Base-by-base conservation (phyloP, 2,797 vertebrate species). In the Gymnopithys bicolor region DNA sequence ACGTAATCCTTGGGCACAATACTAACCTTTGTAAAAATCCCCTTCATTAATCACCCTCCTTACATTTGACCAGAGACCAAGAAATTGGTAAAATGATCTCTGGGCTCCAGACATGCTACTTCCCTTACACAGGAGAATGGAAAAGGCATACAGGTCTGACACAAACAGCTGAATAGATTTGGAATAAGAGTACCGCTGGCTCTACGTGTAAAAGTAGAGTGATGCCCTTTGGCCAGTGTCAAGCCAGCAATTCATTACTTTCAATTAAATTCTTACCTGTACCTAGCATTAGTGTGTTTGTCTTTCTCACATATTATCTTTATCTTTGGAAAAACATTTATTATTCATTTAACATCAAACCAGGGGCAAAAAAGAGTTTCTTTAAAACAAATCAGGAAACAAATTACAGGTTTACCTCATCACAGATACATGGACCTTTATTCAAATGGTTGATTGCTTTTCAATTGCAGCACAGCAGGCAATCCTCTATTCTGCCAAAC, bases 401-500 rank as follows among this genome's bases (percentile, higher is more conserved):
- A 78, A 79, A 79, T 79, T 30, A 70, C 73, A 79, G 0, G 1
- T 73, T 84, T 56, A 9, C 30, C 69, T 89, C 73, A 78, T 45
- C 59, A 49, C 25, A 56, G 68, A 68, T 55, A 81, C 49, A 62
- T 5, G 35, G 66, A 49, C 69, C 51, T 68, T 52, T 77, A 85
- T 80, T 90, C 85, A 93, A 89, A 74, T 58, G 58, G 45, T 23
- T 87, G 80, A 93, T 45, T 85, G 53, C 71, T 94, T 94, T 90
- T 87, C 84, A 80, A 30, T 71, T 94, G 83, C 55, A 70, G 45
- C 11, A 2, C 74, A 87, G 84, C 90, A 95, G 71, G 81, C 68
- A 78, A 66, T 51, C 49, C 59, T 69, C 62, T 43, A 0, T 56
- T 81, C 87, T 85, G 73, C 62, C 66, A 73, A 52, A 82, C 18